Evolutionary conservation across 2,888 invertebrate genomes (phyloP).

Genomic region (Didymodactylos carnosus): DNA sequence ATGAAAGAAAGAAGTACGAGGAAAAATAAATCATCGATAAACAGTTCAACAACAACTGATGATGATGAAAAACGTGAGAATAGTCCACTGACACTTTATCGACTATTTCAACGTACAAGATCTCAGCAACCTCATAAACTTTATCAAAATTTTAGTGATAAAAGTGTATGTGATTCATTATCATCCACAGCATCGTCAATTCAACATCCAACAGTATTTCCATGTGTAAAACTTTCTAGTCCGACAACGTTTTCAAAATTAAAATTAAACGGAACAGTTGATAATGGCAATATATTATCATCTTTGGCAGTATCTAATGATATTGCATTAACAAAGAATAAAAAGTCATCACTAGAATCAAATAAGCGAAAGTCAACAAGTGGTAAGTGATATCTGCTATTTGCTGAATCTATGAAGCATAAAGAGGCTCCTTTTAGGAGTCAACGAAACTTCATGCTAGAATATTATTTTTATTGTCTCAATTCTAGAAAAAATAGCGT

Average conservation of each 20-base stretch:
- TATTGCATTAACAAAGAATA: too few species aligned
- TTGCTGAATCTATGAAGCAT: too few species aligned
- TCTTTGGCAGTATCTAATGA: too few species aligned
- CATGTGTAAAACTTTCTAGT: neutral
- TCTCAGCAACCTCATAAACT: neutral
- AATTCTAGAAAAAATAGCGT: too few species aligned
- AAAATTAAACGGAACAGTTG: neutral
- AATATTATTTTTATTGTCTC: too few species aligned
- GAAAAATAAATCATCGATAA: neutral
- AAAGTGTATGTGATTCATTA: neutral
- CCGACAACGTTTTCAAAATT: neutral
- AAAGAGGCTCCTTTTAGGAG: too few species aligned
- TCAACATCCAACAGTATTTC: neutral
- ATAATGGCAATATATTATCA: neutral
- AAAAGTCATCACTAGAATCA: neutral
- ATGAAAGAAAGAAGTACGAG: neutral
- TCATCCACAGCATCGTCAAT: neutral
- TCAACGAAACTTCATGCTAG: too few species aligned
- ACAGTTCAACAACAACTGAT: neutral
- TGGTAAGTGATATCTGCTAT: too few species aligned
- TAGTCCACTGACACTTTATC: neutral
- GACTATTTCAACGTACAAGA: neutral
- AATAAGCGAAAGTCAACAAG: too few species aligned
- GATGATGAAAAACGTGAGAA: neutral
- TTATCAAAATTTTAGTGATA: neutral